Percentiles rank a stretch among this genome's conserved stretches.
Conservation (phyloP, 2,113 vertebrate genomes). For the Sebastes schlegelii region DNA sequence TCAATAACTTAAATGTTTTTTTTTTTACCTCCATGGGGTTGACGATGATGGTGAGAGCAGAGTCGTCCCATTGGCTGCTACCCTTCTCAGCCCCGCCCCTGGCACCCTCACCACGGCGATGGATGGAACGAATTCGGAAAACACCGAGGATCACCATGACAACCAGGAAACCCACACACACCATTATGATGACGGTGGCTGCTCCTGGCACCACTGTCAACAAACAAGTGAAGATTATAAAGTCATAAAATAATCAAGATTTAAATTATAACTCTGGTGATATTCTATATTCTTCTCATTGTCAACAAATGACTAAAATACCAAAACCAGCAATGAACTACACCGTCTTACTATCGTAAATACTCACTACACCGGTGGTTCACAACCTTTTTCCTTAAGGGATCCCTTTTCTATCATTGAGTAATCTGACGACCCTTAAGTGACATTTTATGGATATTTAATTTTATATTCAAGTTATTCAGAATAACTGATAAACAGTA, state of each 20-base stretch:
- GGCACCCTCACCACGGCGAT: slow-evolving; percentile 84
- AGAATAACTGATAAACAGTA: too few species aligned
- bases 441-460: too few species aligned
- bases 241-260: neutral
- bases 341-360: neutral
- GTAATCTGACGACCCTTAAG: too few species aligned
- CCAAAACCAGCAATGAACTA: neutral
- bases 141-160: slow-evolving; percentile 97
- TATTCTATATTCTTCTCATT: neutral
- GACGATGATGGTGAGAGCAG: slow-evolving; percentile 96
- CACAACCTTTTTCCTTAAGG: too few species aligned
- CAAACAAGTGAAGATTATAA: slow-evolving; percentile 8
- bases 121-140: slow-evolving; percentile 95
- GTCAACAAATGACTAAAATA: neutral
- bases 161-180: slow-evolving; percentile 97
- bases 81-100: slow-evolving; percentile 86
- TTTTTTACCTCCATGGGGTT: slow-evolving; percentile 98
- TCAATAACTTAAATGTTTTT: slow-evolving; percentile 34
- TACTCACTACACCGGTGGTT: neutral
- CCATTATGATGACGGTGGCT: slow-evolving; percentile 97
- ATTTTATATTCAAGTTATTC: too few species aligned
- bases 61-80: slow-evolving; percentile 95
- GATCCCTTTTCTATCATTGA: too few species aligned
- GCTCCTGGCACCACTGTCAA: slow-evolving; percentile 92
- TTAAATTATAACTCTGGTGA: neutral